A percentile compares a stretch with the other conserved stretches of the same genome.
Conservation (phyloP, 2,888 invertebrate species). For the Deilephila elpenor region DNA sequence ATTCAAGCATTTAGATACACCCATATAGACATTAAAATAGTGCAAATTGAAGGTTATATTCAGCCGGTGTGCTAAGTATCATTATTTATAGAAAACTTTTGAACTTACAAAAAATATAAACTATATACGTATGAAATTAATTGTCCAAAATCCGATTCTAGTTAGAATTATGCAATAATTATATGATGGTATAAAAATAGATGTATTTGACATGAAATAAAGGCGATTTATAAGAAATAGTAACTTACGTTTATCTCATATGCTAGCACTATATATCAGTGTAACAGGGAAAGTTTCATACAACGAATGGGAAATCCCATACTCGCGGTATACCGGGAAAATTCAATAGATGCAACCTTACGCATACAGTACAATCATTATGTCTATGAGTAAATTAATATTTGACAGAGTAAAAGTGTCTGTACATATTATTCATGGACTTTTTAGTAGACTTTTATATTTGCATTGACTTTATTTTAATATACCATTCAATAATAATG, state of each 20-base stretch:
- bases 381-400: no score
- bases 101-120: no score
- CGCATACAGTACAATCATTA: not conserved
- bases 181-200: no score
- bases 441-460: not conserved
- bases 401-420: no score
- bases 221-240: no score
- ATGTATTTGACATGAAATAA: no score
- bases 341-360: not conserved
- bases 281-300: slow-evolving; percentile 4
- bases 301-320: slow-evolving; percentile 20
- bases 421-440: no score
- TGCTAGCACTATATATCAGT: not conserved
- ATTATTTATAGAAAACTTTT: no score
- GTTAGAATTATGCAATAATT: no score
- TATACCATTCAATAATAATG: slow-evolving; percentile 4
- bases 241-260: not conserved
- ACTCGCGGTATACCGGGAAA: slow-evolving; percentile 10
- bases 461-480: not conserved
- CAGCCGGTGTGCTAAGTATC: no score
- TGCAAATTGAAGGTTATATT: not conserved
- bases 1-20: slow-evolving; percentile 9
- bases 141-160: no score
- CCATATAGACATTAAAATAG: slow-evolving; percentile 8
- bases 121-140: no score